Conservation (phyloP, 2,113 vertebrate genomes). For the Nymphicus hollandicus region DNA sequence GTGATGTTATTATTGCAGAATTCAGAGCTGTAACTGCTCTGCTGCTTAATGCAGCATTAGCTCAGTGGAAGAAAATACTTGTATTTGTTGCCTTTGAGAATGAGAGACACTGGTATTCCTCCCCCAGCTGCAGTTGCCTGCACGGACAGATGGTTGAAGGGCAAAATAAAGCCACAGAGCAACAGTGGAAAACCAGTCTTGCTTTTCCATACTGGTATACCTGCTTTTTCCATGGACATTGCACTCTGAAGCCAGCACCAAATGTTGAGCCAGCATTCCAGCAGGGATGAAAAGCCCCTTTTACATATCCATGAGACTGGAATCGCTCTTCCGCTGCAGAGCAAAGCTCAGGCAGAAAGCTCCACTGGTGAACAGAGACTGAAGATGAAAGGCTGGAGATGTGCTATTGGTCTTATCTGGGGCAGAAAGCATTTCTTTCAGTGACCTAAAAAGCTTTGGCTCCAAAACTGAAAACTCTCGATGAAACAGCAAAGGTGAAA, state of each 20-base stretch:
- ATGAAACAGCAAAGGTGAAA: not conserved
- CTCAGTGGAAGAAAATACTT: not conserved
- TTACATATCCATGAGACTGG: not conserved
- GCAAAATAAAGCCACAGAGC: conserved; percentile 18
- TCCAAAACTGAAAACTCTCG: not conserved
- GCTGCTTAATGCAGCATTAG: not conserved
- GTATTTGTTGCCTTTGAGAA: not conserved
- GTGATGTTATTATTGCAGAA: not conserved
- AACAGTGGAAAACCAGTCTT: not conserved
- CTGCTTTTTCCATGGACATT: not conserved
- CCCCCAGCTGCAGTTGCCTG: not conserved
- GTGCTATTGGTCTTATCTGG: not conserved
- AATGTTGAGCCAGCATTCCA: not conserved
- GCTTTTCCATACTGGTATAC: not conserved
- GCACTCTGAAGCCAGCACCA: conserved; percentile 2
- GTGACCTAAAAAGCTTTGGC: not conserved
- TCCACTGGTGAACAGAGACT: not conserved
- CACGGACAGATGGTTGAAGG: not conserved
- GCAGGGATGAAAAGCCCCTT: not conserved
- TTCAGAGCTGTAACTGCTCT: not conserved
- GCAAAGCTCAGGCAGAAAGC: not conserved
- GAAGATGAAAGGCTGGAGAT: not conserved
- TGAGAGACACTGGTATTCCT: not conserved
- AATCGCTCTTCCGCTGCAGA: not conserved
- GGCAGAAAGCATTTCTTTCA: not conserved